Conservation (phyloP, 2,797 vertebrate genomes). For the Ctenopoma multispine region DNA sequence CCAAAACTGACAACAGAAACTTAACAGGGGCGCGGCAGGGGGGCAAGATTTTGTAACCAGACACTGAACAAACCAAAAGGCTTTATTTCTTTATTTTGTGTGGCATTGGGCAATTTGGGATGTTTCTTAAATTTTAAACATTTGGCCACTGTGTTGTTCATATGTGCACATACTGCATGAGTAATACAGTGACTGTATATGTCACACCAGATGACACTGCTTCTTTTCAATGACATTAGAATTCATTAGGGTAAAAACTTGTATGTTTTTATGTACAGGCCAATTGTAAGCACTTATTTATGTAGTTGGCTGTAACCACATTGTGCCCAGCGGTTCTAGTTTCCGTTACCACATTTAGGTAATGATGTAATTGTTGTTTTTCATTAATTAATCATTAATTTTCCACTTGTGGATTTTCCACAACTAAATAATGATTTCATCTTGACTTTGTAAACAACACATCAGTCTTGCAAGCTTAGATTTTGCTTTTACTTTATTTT, state of each 20-base stretch:
- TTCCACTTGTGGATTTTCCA: neutral
- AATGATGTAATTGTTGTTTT: neutral
- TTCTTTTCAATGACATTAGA: neutral
- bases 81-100: conserved; percentile 8
- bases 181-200: neutral
- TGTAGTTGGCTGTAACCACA: neutral
- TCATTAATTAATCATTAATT: neutral
- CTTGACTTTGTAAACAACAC: neutral
- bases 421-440: no score
- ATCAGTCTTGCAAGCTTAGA: neutral
- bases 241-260: neutral
- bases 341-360: neutral
- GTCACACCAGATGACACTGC: conserved; percentile 40
- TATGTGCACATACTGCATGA: neutral
- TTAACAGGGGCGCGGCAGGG: conserved; percentile 11
- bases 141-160: neutral
- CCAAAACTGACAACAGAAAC: conserved; percentile 30
- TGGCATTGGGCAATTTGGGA: neutral
- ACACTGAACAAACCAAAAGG: conserved; percentile 20
- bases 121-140: neutral
- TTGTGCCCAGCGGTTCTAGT: neutral
- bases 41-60: conserved; percentile 16
- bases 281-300: neutral
- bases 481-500: conserved; percentile 69
- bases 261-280: neutral